A percentile compares a stretch with the other conserved stretches of the same genome.
These are phyloP conservation scores for Pelobates cultripes DNA, from an alignment of 2,797 vertebrate genomes.

Conservation along the genomic window DNA sequence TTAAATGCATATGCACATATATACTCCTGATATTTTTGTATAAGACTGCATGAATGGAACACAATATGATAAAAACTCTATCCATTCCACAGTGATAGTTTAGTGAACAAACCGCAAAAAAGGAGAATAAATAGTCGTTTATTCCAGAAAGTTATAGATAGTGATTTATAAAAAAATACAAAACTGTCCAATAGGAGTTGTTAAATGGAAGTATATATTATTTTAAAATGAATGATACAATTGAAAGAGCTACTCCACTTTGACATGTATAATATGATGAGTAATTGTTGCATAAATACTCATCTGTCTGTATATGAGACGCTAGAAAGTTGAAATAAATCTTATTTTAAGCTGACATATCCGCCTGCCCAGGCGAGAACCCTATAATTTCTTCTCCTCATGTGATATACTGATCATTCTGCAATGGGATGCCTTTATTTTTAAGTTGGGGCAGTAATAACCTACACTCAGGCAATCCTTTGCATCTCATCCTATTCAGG, in stretches of 20 bases:
- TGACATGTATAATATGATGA: conserved; percentile 42
- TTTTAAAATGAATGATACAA: background rate
- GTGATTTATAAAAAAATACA: background rate
- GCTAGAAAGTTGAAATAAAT: conserved; percentile 46
- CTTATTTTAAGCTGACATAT: conserved; percentile 48
- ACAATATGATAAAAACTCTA: no score
- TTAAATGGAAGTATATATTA: background rate
- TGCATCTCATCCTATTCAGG: conserved; percentile 25
- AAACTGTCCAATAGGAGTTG: background rate
- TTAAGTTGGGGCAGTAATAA: background rate
- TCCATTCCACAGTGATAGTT: no score
- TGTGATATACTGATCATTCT: conserved; percentile 20
- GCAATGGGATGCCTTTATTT: conserved; percentile 4
- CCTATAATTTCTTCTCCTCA: conserved; percentile 43
- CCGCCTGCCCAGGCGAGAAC: conserved; percentile 44
- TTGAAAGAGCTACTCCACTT: background rate
- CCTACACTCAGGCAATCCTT: conserved; percentile 17
- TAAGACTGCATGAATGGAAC: no score
- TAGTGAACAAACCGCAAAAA: no score
- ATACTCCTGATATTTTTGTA: no score
- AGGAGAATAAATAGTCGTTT: no score
- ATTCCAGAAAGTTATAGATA: no score
- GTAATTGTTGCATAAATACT: conserved; percentile 43
- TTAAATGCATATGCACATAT: no score
- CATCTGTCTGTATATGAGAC: conserved; percentile 53